These are phyloP conservation scores for Penaeus monodon DNA, from an alignment of 2,888 invertebrate genomes.

Conservation along the genomic window DNA sequence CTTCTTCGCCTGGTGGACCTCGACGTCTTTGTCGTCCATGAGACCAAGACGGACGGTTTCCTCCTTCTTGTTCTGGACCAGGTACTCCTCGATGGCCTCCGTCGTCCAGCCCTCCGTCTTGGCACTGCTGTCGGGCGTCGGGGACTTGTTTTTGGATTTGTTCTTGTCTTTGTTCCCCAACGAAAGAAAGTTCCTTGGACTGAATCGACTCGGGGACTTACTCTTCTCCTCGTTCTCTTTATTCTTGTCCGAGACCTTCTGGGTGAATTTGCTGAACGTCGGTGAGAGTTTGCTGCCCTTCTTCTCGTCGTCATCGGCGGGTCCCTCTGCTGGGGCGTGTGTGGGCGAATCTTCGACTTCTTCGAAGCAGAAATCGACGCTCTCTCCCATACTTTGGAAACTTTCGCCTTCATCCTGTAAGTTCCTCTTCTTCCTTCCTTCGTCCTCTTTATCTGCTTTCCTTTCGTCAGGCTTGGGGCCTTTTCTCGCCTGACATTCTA, in stretches of 20 bases:
- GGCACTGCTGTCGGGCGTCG: constrained; percentile 20
- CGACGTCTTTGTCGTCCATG: constrained; percentile 51
- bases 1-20: constrained; percentile 30
- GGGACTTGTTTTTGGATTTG: constrained; percentile 19
- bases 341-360: constrained; percentile 5
- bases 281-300: constrained; percentile 9
- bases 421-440: background rate
- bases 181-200: constrained; percentile 32
- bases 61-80: constrained; percentile 52
- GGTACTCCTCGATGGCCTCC: constrained; percentile 51
- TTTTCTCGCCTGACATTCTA: background rate
- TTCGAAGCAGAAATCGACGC: constrained; percentile 22
- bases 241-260: constrained; percentile 42
- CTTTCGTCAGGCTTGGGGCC: background rate
- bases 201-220: constrained; percentile 25
- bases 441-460: background rate
- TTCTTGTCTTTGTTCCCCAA: constrained; percentile 41
- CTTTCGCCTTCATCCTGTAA: too few species aligned
- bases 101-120: constrained; percentile 46
- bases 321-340: background rate
- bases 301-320: constrained; percentile 14
- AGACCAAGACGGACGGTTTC: constrained; percentile 54
- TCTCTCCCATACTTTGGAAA: background rate
- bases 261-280: constrained; percentile 31
- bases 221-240: constrained; percentile 47